Base-by-base conservation (phyloP, 35 echinoderm and acorn worm species). In the Anneissia japonica region DNA sequence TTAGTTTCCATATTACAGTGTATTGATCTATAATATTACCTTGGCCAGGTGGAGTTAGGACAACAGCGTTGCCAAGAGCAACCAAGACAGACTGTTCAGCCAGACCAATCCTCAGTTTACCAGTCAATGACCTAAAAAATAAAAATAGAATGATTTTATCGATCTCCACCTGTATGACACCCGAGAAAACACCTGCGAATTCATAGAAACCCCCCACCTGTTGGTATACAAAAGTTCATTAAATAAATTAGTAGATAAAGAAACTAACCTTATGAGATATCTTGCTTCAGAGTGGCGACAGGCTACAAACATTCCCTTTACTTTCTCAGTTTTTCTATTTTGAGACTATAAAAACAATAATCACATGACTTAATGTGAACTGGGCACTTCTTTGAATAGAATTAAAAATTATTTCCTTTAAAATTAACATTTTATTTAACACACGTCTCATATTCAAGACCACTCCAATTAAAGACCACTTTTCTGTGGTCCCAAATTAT, bases 11-110 rank as follows among this genome's bases (percentile, higher is more conserved):
- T 26, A 56, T 56, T 56, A 13, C 11, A 13, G 46, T 11, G 11
- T 56, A 26, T 56, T 13, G 11, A 26, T 56, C 26, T 13, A 56
- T 56, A 13, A 13, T 29, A 11, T 40, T 81, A 81, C 79, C 35
- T 39, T 81, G 79, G 0, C n/a, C n/a, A 30, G 79, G 79, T 81
- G 79, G 79, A 21, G 91, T 80, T 6, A 93, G 78, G 31, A 78
- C 95, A n/a, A 86, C 86, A 46, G 95, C 95, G 91, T 93, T 92
- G 75, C 95, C 95, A 43, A 97, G 39, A 17, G 95, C 88, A 56
- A 93, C 95, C 5, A 97, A 56, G 16, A 97, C 95, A 38, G 95
- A 97, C 80, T 97, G 95, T 35, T 97, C 95, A n/a, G 95, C 95
- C 30, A 97, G 73, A 19, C 95, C 95, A 64, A 97, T 93, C 31